Percentiles rank a stretch among this genome's conserved stretches.
phyloP scores from a whole-genome alignment of 2,797 vertebrate species.

The Anguilla megastoma region DNA sequence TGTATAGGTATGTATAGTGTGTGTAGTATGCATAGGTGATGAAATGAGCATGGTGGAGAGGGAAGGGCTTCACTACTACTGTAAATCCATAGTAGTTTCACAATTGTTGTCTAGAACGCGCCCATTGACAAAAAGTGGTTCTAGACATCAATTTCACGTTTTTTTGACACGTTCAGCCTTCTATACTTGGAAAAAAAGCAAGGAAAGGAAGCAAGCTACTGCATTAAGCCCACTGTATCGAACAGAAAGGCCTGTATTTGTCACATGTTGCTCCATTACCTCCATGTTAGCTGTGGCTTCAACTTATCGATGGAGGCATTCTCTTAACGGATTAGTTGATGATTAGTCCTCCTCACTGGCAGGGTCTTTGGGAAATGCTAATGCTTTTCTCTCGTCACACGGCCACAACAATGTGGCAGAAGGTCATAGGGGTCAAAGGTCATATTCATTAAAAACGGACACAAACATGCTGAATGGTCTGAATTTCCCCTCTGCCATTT shows the following conservation, averaged over 20 bases:
- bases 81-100: neutral
- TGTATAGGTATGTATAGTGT: no score
- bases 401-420: neutral
- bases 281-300: neutral
- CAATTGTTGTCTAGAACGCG: neutral
- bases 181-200: no score
- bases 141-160: no score
- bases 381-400: neutral
- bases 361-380: neutral
- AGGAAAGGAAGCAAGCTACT: neutral
- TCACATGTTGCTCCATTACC: neutral
- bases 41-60: neutral
- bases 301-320: neutral
- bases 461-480: neutral
- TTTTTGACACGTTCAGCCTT: no score
- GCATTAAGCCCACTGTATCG: neutral
- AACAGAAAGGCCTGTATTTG: neutral
- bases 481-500: neutral
- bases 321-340: neutral
- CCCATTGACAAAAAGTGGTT: no score
- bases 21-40: neutral
- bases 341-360: neutral
- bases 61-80: neutral
- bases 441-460: neutral
- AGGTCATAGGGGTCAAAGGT: neutral